Evolutionary conservation across 1,140 invertebrate species (phyloP), one percentile per base, ranked within the genome.

Genomic region (Neotoxoptera formosana): DNA sequence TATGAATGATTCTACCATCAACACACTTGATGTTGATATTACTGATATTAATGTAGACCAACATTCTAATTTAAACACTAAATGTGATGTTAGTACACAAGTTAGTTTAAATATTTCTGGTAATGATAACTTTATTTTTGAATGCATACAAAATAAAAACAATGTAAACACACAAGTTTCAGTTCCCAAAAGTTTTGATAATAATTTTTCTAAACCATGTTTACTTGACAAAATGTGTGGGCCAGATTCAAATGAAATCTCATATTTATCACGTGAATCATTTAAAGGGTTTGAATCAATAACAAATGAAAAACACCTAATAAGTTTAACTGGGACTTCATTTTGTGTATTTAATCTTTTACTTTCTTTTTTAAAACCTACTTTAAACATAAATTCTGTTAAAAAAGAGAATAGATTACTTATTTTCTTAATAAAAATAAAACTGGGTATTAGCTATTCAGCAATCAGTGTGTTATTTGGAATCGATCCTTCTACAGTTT

Each of bases 381-480:
- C 20, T 21, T n/a, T 7, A 36, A 84, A 36, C 17, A 84, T 36
- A n/a, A 84, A 41, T 84, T 36, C n/a, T 41, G n/a, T 84, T 36
- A 84, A 84, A 36, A 84, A 84, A 21, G n/a, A 84, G 17, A n/a
- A 84, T 36, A 84, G 41, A 84, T 34, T 84, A 36, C n/a, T 36
- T 34, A n/a, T 84, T n/a, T 84, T 84, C 20, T n/a, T 84, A 84
- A 84, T 84, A n/a, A 84, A 83, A 41, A 36, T 84, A 84, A 36
- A 36, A 41, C 41, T 84, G n/a, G n/a, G 81, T 84, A 84, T 84
- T 41, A 84, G n/a, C 34, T 84, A 41, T 84, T 84, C 83, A 84
- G 34, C 41, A 23, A 36, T 84, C 41, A 45, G 41, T 41, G 83
- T 84, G 21, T 84, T 84, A 84, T 84, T 84, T 84, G 17, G 20